A percentile compares a stretch with the other conserved stretches of the same genome.
These are phyloP conservation scores for Stictocephala bisonia DNA, from an alignment of 2,888 invertebrate genomes.

Conservation along the genomic window DNA sequence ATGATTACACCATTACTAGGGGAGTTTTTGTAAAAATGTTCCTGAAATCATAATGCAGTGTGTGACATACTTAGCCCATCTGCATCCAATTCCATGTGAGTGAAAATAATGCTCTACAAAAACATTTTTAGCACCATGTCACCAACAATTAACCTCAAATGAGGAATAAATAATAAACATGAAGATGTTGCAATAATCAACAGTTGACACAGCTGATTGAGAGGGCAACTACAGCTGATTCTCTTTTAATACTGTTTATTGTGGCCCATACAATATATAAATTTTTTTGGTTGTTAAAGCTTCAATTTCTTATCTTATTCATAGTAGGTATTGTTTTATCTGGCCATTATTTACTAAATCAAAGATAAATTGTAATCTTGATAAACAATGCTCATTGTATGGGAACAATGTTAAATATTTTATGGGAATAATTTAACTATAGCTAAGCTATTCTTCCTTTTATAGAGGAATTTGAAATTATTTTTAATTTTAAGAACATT, in stretches of 20 bases:
- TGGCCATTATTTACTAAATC: no score
- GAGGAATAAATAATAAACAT: constrained; percentile 15
- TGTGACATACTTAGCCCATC: constrained; percentile 11
- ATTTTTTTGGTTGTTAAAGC: not conserved
- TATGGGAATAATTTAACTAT: no score
- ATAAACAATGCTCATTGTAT: no score
- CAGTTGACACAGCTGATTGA: constrained; percentile 9
- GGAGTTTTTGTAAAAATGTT: constrained; percentile 20
- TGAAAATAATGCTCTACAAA: constrained; percentile 25
- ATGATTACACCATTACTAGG: constrained; percentile 23
- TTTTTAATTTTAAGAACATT: no score
- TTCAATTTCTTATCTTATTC: no score
- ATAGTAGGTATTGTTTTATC: no score
- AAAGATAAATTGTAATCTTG: no score
- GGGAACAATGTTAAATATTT: no score
- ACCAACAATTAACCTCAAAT: constrained; percentile 3
- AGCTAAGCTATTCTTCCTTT: no score
- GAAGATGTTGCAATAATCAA: constrained; percentile 7
- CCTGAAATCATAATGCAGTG: constrained; percentile 21
- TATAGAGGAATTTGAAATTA: no score
- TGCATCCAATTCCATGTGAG: constrained; percentile 24
- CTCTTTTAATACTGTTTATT: constrained; percentile 20
- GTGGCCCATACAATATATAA: not conserved
- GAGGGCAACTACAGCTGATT: constrained; percentile 15
- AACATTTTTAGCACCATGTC: constrained; percentile 21